A percentile compares a stretch with the other conserved stretches of the same genome.
These are phyloP conservation scores for Cyclura pinguis DNA, from an alignment of 2,797 vertebrate genomes.

Conservation along the genomic window DNA sequence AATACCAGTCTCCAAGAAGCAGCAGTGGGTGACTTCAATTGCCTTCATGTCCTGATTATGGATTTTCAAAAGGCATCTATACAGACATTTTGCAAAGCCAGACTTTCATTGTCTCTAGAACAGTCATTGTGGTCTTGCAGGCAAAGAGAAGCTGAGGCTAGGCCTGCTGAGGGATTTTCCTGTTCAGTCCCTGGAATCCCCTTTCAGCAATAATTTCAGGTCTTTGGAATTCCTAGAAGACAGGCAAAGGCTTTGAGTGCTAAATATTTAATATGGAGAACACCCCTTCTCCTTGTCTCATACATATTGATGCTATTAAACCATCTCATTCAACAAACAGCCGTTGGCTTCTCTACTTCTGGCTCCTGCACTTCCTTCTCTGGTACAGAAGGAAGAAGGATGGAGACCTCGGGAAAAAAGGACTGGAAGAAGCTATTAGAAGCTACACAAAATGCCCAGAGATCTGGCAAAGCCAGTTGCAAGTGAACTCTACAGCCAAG, in stretches of 20 bases:
- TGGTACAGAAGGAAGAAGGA: background rate
- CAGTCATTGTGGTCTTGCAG: background rate
- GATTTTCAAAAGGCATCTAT: background rate
- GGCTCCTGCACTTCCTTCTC: background rate
- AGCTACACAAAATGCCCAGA: background rate
- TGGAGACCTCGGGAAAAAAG: background rate
- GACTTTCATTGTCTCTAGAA: background rate
- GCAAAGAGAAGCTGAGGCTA: background rate
- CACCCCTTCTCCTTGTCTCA: conserved; percentile 53
- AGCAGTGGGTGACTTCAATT: background rate
- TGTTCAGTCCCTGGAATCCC: conserved; percentile 1
- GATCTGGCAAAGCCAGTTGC: background rate
- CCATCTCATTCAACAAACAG: conserved; percentile 20
- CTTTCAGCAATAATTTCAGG: background rate
- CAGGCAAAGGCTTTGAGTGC: conserved; percentile 19
- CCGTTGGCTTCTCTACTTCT: background rate
- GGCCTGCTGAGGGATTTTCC: background rate
- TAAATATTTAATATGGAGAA: conserved; percentile 76
- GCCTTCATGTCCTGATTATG: background rate
- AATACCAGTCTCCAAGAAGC: background rate
- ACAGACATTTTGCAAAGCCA: background rate
- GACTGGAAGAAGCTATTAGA: background rate
- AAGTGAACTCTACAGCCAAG: no score
- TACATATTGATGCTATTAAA: conserved; percentile 48
- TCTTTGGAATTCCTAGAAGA: conserved; percentile 65